Evolutionary conservation across 2,888 invertebrate species (phyloP).

Genomic region (Dicycla oo): DNA sequence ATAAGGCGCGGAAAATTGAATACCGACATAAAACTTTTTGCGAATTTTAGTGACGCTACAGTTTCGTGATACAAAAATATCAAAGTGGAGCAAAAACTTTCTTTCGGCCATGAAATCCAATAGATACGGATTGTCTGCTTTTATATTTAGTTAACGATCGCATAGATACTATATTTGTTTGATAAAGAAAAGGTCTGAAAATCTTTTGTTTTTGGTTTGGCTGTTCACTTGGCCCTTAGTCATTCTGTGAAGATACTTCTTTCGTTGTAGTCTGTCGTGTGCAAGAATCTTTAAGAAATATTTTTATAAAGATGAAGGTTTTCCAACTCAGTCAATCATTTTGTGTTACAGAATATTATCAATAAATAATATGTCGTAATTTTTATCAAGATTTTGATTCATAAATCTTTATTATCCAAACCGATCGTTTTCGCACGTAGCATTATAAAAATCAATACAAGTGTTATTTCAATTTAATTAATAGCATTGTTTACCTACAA

Average conservation of each 20-base stretch:
- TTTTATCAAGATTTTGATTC: neutral
- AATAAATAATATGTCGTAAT: neutral
- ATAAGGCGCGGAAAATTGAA: constrained; percentile 16
- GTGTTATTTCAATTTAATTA: constrained; percentile 33
- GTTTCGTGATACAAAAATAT: constrained; percentile 35
- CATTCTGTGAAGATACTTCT: constrained; percentile 10
- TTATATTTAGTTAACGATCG: constrained; percentile 47
- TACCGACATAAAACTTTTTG: neutral
- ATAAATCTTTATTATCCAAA: neutral
- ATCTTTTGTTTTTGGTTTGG: no score
- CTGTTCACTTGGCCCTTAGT: neutral
- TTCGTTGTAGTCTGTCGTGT: neutral
- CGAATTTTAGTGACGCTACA: neutral
- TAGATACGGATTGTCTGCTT: constrained; percentile 31
- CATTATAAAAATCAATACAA: neutral
- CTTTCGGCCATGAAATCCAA: constrained; percentile 4
- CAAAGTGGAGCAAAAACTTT: neutral
- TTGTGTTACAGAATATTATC: constrained; percentile 1
- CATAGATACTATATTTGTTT: constrained; percentile 17
- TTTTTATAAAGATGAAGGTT: neutral
- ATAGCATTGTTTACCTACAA: constrained; percentile 33
- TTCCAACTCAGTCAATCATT: constrained; percentile 9
- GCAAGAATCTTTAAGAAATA: neutral
- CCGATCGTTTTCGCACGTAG: neutral
- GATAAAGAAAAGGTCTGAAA: constrained; percentile 3